Evolutionary conservation across 1,140 invertebrate species (phyloP).

Genomic region (Scaptomyza montana): DNA sequence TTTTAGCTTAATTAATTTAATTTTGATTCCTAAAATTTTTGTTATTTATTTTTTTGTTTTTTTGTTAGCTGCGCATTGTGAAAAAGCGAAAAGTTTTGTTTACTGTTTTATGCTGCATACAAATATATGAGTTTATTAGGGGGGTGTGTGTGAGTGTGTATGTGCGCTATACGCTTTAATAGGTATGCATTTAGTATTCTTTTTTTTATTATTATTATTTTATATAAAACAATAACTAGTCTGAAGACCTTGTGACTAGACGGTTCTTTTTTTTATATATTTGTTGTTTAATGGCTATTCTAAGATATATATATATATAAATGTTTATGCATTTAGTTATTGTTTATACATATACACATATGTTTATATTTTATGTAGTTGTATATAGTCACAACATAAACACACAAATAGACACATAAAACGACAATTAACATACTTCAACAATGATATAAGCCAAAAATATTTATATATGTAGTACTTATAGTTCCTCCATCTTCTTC

Average conservation of each 20-base stretch:
- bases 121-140: conserved; percentile 31
- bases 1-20: conserved; percentile 34
- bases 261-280: conserved; percentile 61
- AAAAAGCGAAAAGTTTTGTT: conserved; percentile 53
- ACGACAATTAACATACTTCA: conserved; percentile 64
- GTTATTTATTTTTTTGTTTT: conserved; percentile 4
- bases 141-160: conserved; percentile 17
- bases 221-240: conserved; percentile 82
- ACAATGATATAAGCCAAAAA: conserved; percentile 70
- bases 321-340: conserved; percentile 44
- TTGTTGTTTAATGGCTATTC: conserved; percentile 45
- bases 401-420: conserved; percentile 68
- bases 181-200: conserved; percentile 32
- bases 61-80: conserved; percentile 54
- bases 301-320: conserved; percentile 25
- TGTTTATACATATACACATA: conserved; percentile 20
- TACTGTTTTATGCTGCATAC: conserved; percentile 36
- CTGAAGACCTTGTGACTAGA: conserved; percentile 82
- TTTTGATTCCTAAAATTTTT: conserved; percentile 7
- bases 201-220: conserved; percentile 36
- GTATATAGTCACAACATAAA: conserved; percentile 48
- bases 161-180: conserved; percentile 15
- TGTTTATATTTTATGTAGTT: neutral
- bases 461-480: conserved; percentile 5
- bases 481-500: neutral